Evolutionary conservation across 1,140 invertebrate genomes (phyloP).

Genomic region (Ectropis grisescens): DNA sequence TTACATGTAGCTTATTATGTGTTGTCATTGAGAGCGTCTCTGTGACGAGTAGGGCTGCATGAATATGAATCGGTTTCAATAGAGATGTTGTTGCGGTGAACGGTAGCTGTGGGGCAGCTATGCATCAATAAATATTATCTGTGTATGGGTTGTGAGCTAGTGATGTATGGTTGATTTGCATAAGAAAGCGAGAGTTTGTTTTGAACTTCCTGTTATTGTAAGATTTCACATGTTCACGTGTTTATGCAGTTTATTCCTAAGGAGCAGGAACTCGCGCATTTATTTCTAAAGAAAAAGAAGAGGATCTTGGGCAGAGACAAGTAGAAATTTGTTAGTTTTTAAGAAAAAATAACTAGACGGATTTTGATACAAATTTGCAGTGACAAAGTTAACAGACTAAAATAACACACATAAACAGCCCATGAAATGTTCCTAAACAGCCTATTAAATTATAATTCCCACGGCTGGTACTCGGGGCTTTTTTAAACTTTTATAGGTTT

Average conservation of each 20-base stretch:
- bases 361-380: too few relatives aligned
- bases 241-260: background rate
- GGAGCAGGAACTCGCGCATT: background rate
- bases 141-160: conserved; percentile 40
- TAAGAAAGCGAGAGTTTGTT: conserved; percentile 5
- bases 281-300: background rate
- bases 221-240: background rate
- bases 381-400: too few relatives aligned
- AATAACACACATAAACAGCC: too few relatives aligned
- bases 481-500: too few relatives aligned
- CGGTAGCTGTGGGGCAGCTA: conserved; percentile 33
- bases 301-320: background rate
- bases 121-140: conserved; percentile 32
- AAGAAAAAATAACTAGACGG: background rate
- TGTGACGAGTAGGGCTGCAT: too few relatives aligned
- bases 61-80: conserved; percentile 58
- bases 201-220: background rate
- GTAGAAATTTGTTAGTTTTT: background rate
- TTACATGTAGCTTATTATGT: conserved; percentile 51
- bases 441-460: too few relatives aligned
- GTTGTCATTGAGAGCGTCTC: conserved; percentile 33
- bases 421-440: too few relatives aligned
- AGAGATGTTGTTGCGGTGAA: conserved; percentile 56
- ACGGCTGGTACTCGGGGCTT: too few relatives aligned
- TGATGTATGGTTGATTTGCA: conserved; percentile 19